Percentiles rank a stretch among this genome's conserved stretches.
Conservation (phyloP, 2,797 vertebrate genomes). For the Botia kubotai region DNA sequence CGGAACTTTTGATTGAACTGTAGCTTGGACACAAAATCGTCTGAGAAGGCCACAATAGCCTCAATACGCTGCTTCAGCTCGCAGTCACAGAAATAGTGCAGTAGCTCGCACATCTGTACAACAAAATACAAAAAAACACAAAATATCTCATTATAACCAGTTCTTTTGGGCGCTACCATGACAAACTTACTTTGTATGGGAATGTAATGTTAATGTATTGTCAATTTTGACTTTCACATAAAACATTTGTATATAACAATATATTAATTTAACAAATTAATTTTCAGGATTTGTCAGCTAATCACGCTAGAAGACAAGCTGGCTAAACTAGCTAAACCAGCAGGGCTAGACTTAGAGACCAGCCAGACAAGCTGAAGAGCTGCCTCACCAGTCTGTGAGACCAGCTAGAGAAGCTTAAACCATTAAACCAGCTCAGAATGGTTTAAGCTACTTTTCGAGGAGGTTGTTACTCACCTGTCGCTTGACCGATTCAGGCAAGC, state of each 20-base stretch:
- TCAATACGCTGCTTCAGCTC: conserved; percentile 97
- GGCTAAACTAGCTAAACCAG: not conserved
- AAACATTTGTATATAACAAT: not conserved
- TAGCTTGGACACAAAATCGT: conserved; percentile 93
- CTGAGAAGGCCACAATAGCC: conserved; percentile 95
- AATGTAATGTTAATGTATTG: not conserved
- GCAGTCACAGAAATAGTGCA: conserved; percentile 98
- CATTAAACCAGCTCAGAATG: too few species aligned
- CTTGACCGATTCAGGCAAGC: conserved; percentile 94
- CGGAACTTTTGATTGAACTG: conserved; percentile 98
- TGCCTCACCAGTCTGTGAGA: not conserved
- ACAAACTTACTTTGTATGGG: too few species aligned
- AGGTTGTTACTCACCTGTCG: conserved; percentile 83
- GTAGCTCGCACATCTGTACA: conserved; percentile 94
- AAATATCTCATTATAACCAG: too few species aligned
- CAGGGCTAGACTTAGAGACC: not conserved
- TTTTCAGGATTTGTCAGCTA: too few species aligned
- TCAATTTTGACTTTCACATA: not conserved
- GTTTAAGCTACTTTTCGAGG: too few species aligned
- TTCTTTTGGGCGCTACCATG: too few species aligned
- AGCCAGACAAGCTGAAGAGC: not conserved
- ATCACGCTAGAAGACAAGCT: too few species aligned
- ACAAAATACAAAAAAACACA: conserved; percentile 29
- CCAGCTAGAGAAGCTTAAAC: not conserved
- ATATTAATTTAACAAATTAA: not conserved